phyloP scores from a whole-genome alignment of 2,113 vertebrate genomes.

The Xenotilapia longispinis region DNA sequence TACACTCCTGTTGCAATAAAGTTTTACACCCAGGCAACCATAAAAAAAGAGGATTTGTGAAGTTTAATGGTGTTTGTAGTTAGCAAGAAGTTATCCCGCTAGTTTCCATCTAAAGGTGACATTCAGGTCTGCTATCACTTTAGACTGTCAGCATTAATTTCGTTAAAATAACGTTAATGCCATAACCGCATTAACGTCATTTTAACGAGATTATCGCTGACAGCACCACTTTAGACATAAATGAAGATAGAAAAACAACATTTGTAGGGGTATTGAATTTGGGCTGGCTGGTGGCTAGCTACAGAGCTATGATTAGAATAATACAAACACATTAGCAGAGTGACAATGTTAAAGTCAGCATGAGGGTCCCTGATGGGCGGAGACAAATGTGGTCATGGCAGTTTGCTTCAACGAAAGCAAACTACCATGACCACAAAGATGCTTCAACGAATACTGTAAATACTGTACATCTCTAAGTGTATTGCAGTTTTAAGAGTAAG shows the following conservation, averaged over 20 bases:
- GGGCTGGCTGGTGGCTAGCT: neutral
- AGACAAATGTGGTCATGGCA: neutral
- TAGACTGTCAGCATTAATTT: neutral
- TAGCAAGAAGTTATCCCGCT: neutral
- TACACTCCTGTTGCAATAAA: neutral
- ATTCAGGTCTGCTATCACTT: neutral
- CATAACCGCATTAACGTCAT: neutral
- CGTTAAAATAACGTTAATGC: fast-evolving
- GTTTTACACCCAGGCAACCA: neutral
- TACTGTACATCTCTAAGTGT: neutral
- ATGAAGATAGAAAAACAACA: neutral
- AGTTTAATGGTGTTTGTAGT: neutral
- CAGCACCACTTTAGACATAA: neutral
- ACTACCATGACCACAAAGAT: neutral
- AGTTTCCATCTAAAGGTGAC: neutral
- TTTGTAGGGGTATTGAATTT: neutral
- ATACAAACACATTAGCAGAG: neutral
- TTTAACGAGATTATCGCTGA: neutral
- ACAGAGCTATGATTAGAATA: neutral
- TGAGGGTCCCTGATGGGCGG: neutral
- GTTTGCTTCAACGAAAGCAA: too few relatives aligned
- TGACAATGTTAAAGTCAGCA: neutral
- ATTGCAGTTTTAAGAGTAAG: neutral
- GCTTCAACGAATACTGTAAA: neutral
- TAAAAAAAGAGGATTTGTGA: neutral